Evolutionary conservation across 2,888 invertebrate species (phyloP), one percentile per base, ranked within the genome.

Genomic region (Phytoseiulus persimilis): DNA sequence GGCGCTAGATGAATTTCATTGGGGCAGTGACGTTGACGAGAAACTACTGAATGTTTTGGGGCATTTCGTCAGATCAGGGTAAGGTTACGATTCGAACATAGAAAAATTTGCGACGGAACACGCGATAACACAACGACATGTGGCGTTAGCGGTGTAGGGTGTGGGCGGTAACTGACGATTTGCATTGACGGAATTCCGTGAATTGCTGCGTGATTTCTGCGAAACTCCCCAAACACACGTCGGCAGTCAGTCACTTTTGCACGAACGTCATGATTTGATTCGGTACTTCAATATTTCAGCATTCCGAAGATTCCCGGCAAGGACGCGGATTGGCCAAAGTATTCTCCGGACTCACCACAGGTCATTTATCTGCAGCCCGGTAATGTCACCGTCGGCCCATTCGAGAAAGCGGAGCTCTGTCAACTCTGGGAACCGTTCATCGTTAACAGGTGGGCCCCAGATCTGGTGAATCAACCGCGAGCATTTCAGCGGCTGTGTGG

Each of bases 301-400:
- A n/a, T 45, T 33, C 87, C 87, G 87, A 87, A 87, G 45, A 33
- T 87, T 87, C 87, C 87, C 32, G 87, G 87, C 33, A 87, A 32
- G 33, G 32, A 33, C 45, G 32, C 28, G 45, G 87, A 87, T 14
- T 87, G 87, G 87, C 87, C 87, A 45, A 33, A 39, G 11, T 87
- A 32, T 45, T 39, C 87, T 39, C 39, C 32, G 9, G 87, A 87
- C 0, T 87, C 87, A 31, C 87, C 87, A 32, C 32, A 87, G 33
- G 45, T 87, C 32, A 45, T 87, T 18, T 87, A 87, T 32, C 87
- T 87, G 6, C 87, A 87, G 87, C 87, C 87, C 0, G 87, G 87
- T 14, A 87, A 87, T 31, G 33, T 87, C 5, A 87, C 87, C 14
- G 32, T 87, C 1, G 87, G 39, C 3, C 33, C 87, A 0, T 87